phyloP scores from a whole-genome alignment of 2,797 vertebrate genomes.

The Aldrovandia affinis region DNA sequence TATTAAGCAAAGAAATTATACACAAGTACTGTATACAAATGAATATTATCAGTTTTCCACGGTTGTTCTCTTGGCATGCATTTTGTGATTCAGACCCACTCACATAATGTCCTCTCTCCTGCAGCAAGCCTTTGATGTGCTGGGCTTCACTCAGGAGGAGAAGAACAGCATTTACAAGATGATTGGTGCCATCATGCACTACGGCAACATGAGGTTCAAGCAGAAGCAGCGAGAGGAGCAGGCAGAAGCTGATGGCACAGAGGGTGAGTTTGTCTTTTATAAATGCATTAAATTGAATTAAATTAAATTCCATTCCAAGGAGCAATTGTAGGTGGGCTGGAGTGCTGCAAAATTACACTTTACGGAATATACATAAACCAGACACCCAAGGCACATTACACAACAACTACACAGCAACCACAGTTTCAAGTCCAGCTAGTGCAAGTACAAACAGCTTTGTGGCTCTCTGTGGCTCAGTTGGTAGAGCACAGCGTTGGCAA shows the following conservation, averaged over 20 bases:
- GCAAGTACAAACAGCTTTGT: no score
- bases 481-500: no score
- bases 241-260: constrained; percentile 78
- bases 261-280: constrained; percentile 52
- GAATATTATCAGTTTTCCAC: no score
- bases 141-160: constrained; percentile 82
- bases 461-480: no score
- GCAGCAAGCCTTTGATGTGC: constrained; percentile 78
- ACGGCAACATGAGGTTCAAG: constrained; percentile 87
- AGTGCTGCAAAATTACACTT: no score
- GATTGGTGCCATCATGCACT: constrained; percentile 84
- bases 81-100: not conserved
- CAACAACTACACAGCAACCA: no score
- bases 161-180: constrained; percentile 70
- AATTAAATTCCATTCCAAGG: no score
- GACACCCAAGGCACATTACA: no score
- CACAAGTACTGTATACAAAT: not conserved
- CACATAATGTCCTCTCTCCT: not conserved
- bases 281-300: no score
- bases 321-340: no score
- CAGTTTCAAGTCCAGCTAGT: no score
- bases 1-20: not conserved
- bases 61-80: not conserved
- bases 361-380: no score
- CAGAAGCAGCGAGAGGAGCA: constrained; percentile 83